These are phyloP conservation scores for Amphipoea lucens DNA, from an alignment of 2,888 invertebrate genomes.

Conservation along the genomic window DNA sequence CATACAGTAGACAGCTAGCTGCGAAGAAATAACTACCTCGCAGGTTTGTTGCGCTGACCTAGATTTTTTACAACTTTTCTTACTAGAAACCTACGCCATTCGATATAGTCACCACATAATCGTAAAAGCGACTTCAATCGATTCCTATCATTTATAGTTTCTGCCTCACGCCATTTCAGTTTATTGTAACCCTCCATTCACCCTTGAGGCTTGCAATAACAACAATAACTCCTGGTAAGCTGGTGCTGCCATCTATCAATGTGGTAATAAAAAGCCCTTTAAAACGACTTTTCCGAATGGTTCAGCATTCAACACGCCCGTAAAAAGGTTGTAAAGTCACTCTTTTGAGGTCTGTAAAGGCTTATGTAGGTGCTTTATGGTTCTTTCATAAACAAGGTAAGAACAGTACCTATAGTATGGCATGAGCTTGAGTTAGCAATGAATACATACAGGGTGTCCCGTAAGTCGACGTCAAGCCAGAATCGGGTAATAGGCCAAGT, in stretches of 20 bases:
- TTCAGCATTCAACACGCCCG: slow-evolving; percentile 44
- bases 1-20: background rate
- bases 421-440: too few species aligned
- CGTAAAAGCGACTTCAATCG: slow-evolving; percentile 37
- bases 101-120: slow-evolving; percentile 17
- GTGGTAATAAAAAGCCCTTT: slow-evolving; percentile 51
- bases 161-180: slow-evolving; percentile 17
- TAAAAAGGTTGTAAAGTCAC: slow-evolving; percentile 56
- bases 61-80: slow-evolving; percentile 10
- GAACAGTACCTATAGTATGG: too few species aligned
- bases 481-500: too few species aligned
- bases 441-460: too few species aligned
- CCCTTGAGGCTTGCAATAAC: slow-evolving; percentile 35
- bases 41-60: background rate
- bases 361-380: slow-evolving; percentile 33
- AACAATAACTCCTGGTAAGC: slow-evolving; percentile 26
- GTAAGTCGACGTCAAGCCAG: too few species aligned
- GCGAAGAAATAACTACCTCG: background rate
- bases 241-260: slow-evolving; percentile 35
- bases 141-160: slow-evolving; percentile 45
- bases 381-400: slow-evolving; percentile 6
- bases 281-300: slow-evolving; percentile 42
- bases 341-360: slow-evolving; percentile 41
- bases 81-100: background rate
- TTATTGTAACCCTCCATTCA: slow-evolving; percentile 30